Percentiles rank a stretch among this genome's conserved stretches.
Conservation (phyloP, 1,140 invertebrate genomes). For the Calosoma granatense region DNA sequence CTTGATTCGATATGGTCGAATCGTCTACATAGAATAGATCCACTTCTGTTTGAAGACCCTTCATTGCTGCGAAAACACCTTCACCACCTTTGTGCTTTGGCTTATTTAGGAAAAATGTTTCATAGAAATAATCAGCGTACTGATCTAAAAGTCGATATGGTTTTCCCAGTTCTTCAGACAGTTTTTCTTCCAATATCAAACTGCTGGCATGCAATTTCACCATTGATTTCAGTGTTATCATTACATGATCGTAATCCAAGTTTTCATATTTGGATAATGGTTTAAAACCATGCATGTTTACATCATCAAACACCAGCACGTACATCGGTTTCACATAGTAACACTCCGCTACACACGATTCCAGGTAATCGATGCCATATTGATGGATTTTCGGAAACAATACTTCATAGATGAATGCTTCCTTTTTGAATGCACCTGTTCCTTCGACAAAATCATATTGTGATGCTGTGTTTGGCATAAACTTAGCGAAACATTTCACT, state of each 20-base stretch:
- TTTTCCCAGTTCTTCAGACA: conserved; percentile 29
- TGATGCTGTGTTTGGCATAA: conserved; percentile 7
- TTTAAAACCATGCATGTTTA: neutral
- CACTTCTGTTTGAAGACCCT: neutral
- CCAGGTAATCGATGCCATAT: neutral
- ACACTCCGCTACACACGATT: neutral
- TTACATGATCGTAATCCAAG: neutral
- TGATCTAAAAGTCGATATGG: conserved; percentile 17
- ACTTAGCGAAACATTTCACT: conserved; percentile 14
- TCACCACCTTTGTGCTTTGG: conserved; percentile 14
- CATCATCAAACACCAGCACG: neutral
- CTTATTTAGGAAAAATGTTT: conserved; percentile 7
- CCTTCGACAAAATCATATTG: conserved; percentile 10
- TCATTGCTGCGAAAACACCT: conserved; percentile 22
- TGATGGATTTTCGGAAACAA: neutral
- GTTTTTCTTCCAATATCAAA: conserved; percentile 27
- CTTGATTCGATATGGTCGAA: neutral
- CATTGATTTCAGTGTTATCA: conserved; percentile 24
- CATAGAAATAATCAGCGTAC: conserved; percentile 4
- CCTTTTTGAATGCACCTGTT: neutral
- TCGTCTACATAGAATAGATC: neutral
- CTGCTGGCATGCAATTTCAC: conserved; percentile 32
- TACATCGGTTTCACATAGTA: neutral
- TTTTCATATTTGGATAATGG: neutral
- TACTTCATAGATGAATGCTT: neutral